phyloP scores from a whole-genome alignment of 2,113 vertebrate genomes.

The Hystrix cristata region DNA sequence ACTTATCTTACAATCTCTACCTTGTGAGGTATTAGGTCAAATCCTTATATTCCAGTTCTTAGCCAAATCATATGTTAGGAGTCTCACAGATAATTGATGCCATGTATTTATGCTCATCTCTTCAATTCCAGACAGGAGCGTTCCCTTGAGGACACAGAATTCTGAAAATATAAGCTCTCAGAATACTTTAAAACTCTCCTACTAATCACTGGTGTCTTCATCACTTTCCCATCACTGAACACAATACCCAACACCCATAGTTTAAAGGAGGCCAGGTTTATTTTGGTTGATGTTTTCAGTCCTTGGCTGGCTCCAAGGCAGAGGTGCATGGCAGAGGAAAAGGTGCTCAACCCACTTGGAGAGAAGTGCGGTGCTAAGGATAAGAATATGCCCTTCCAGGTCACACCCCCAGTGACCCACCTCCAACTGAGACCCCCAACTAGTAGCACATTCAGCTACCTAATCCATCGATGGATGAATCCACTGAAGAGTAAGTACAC shows the following conservation, averaged over 20 bases:
- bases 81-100: neutral
- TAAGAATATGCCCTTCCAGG: neutral
- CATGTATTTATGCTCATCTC: neutral
- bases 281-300: neutral
- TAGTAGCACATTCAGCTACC: neutral
- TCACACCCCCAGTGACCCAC: neutral
- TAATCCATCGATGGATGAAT: neutral
- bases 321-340: neutral
- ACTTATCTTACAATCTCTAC: neutral
- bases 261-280: neutral
- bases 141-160: neutral
- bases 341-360: neutral
- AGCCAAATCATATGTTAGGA: neutral
- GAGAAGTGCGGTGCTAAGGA: neutral
- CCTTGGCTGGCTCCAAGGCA: neutral
- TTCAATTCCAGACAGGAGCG: neutral
- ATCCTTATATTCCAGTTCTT: neutral
- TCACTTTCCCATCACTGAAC: neutral
- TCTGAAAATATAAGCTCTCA: neutral
- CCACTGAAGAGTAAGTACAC: neutral
- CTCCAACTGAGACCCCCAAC: neutral
- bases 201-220: neutral
- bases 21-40: neutral
- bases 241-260: neutral
- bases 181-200: neutral